Base-by-base conservation (phyloP, 2,888 invertebrate genomes). In the Oscheius onirici region DNA sequence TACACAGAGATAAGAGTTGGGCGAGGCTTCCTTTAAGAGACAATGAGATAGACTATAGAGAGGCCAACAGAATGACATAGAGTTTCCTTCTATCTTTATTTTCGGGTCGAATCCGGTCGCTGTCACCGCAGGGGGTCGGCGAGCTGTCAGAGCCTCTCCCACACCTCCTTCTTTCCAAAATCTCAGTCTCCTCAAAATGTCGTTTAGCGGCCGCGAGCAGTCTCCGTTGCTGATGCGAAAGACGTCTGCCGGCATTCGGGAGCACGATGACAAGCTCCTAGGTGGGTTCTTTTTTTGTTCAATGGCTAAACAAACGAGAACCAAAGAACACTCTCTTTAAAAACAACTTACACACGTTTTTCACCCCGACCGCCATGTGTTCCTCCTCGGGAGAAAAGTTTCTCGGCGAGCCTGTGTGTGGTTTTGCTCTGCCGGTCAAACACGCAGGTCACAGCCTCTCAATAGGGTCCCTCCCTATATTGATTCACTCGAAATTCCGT, bases 151-250 rank as follows among this genome's bases (percentile, higher is more conserved):
- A 63, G 28, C 26, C 41, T 58, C 58, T 34, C 41, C 40, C 28
- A 57, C 8, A 15, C 43, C 40, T 58, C 63, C 26, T 26, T n/a
- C 34, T n/a, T 22, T 63, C n/a, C 63, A 49, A 22, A 17, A 13
- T 46, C 26, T 49, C 26, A 46, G 15, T 63, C 44, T 44, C 44
- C 43, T 44, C 17, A 26, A 26, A 24, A 63, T 63, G 63, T 46
- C 63, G 10, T 63, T 63, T 26, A 63, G 63, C 34, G 63, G 49
- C 49, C 63, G 63, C 26, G 63, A 63, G 6, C 28, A 63, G 63
- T 63, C 63, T 24, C 63, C 46, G 46, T 28, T 63, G 63, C 63
- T 63, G 63, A 63, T 63, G 63, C 63, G 63, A 22, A 63, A 63
- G 49, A 6, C 49, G n/a, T 46, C 63, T 17, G 34, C 17, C 28